Base-by-base conservation (phyloP, 2,113 vertebrate genomes). In the Prunella himalayana region DNA sequence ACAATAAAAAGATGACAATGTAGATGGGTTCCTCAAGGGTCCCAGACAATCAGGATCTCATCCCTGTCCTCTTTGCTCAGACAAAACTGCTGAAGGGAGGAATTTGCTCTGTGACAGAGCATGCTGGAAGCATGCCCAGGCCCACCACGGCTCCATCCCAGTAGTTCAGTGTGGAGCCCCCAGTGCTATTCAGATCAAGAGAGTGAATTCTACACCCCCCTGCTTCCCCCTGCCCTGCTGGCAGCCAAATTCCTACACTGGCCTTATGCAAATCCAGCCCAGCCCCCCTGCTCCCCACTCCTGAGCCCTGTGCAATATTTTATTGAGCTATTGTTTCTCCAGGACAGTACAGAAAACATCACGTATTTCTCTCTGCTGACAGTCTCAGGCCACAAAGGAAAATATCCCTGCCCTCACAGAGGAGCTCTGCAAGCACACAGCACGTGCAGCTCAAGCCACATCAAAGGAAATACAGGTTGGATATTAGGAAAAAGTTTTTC, bases 141-240 rank as follows among this genome's bases (percentile, higher is more conserved):
- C 92, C 82, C 92, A 95, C 89, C 76, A 90, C 1, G 76, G 82
- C 95, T 97, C 95, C 82, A 75, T 80, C 95, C 82, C 96, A 78
- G 92, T 45, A 63, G 76, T 86, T 95, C 82, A 88, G 61, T 1
- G 0, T 7, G 12, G 88, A 96, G 94, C n/a, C 49, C 92, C 94
- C 0, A 0, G 85, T 92, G 88, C 88, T 94, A 93, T 95, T 97
- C 92, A 96, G 0, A 93, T 81, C 85, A 71, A 90, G 90, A 88
- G 54, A 88, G 80, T 22, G 56, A 93, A 94, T 96, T 96, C 92
- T 94, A 93, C 83, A 90, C 47, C 68, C 82, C 85, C 94, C 82
- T 88, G 92, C 88, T 88, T 94, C 25, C 79, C 63, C 64, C 64
- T 90, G 86, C 85, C 90, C 87, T 2, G 0, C 78, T 61, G 64